These are phyloP conservation scores for Smutsia temminckii DNA, from an alignment of 2,797 vertebrate species.

Conservation along the genomic window DNA sequence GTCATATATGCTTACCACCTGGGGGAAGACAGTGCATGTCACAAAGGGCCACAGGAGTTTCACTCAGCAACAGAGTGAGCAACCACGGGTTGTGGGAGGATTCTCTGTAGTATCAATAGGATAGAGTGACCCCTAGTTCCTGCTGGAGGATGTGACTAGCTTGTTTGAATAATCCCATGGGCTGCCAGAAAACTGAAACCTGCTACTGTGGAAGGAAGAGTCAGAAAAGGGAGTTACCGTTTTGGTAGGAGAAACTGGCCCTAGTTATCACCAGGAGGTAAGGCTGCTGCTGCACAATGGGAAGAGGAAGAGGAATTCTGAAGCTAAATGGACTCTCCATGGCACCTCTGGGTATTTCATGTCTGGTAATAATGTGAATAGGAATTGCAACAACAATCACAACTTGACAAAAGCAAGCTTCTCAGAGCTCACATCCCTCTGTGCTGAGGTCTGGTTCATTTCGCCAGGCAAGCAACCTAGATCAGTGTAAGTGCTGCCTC, in stretches of 20 bases:
- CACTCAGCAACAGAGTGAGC: not conserved
- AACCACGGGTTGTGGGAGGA: too few relatives aligned
- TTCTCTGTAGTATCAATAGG: not conserved
- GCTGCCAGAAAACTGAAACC: not conserved
- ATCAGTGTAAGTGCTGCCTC: not conserved
- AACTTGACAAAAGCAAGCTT: not conserved
- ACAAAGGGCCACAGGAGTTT: not conserved
- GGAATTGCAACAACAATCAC: not conserved
- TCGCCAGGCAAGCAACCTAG: not conserved
- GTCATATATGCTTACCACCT: not conserved
- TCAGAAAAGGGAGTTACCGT: not conserved
- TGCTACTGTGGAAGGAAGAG: not conserved
- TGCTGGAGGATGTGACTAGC: not conserved
- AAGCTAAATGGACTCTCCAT: not conserved
- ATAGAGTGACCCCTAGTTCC: not conserved
- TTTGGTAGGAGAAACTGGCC: not conserved
- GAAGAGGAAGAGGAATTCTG: not conserved
- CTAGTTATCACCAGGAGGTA: not conserved
- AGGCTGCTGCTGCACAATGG: too few relatives aligned
- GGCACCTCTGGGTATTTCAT: not conserved
- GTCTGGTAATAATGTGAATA: not conserved
- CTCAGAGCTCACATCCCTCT: not conserved
- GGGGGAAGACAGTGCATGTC: not conserved
- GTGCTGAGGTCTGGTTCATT: not conserved
- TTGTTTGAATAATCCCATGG: not conserved